Percentiles rank a stretch among this genome's conserved stretches.
These are phyloP conservation scores for Colius striatus DNA, from an alignment of 2,113 vertebrate species.

Conservation along the genomic window DNA sequence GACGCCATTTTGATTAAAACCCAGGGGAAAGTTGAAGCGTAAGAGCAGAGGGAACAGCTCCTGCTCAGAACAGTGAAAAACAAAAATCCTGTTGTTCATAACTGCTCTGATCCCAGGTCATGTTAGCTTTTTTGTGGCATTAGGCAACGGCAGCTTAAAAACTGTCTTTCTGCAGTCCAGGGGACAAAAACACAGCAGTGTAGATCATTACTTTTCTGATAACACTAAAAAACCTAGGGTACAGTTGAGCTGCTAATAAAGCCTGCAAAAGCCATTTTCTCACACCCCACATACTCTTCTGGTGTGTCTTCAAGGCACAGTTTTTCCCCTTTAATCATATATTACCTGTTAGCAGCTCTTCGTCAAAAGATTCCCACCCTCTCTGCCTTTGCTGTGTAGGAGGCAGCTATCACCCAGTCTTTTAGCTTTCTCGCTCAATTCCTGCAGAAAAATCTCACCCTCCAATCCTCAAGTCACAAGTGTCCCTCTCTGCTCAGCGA, in stretches of 20 bases:
- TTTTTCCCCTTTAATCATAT: slow-evolving; percentile 40
- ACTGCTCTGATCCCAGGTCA: slow-evolving; percentile 42
- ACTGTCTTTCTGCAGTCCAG: not conserved
- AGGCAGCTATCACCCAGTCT: not conserved
- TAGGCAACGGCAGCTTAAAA: slow-evolving; percentile 30
- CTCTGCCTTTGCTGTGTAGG: not conserved
- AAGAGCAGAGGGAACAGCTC: not conserved
- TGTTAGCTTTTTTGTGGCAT: slow-evolving; percentile 21
- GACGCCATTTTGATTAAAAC: slow-evolving; percentile 25
- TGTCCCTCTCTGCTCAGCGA: not conserved
- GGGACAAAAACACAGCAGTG: slow-evolving; percentile 38
- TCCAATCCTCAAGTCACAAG: not conserved
- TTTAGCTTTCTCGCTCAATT: not conserved
- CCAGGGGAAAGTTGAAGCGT: not conserved
- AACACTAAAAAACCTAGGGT: slow-evolving; percentile 15
- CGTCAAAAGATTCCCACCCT: not conserved
- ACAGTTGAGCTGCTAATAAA: slow-evolving; percentile 38
- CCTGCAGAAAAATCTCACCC: slow-evolving; percentile 9
- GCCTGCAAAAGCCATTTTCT: slow-evolving; percentile 3
- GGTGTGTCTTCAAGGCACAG: not conserved
- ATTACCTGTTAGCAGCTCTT: slow-evolving; percentile 21
- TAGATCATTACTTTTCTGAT: slow-evolving; percentile 43
- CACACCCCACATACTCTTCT: slow-evolving; percentile 22
- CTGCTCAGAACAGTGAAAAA: not conserved
- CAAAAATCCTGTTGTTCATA: slow-evolving; percentile 39